Conservation (phyloP, 2,888 invertebrate genomes). For the Meta bourneti region DNA sequence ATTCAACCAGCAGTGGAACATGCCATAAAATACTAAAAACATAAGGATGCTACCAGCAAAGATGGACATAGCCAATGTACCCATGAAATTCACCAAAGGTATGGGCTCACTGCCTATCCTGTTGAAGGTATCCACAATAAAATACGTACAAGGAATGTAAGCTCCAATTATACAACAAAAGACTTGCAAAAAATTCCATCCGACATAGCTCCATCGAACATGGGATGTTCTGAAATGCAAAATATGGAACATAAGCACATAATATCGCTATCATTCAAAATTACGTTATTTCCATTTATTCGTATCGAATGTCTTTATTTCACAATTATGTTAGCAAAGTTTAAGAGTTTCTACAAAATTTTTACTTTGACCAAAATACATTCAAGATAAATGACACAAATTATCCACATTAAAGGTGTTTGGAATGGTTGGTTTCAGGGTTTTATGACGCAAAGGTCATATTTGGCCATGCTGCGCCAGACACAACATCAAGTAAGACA, state of each 20-base stretch:
- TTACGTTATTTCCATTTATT: neutral
- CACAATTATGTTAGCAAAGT: neutral
- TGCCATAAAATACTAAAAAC: conserved; percentile 89
- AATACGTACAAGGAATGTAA: conserved; percentile 90
- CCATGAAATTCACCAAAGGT: conserved; percentile 80
- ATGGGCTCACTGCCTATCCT: conserved; percentile 84
- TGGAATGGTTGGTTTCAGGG: no score
- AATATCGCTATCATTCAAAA: neutral
- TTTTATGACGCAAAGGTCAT: no score
- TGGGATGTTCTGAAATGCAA: conserved; percentile 84
- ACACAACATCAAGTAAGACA: no score
- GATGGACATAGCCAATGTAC: conserved; percentile 87
- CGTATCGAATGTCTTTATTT: neutral
- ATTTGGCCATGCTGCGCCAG: no score
- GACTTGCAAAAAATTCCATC: conserved; percentile 87
- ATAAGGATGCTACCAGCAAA: conserved; percentile 88
- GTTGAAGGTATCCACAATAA: conserved; percentile 86
- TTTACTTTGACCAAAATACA: no score
- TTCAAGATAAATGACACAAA: no score
- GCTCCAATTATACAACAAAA: conserved; percentile 89
- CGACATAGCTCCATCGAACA: conserved; percentile 88
- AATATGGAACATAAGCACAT: neutral
- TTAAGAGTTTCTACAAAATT: no score
- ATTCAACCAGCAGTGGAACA: conserved; percentile 95
- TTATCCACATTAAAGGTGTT: no score